Base-by-base conservation (phyloP, 1,140 invertebrate species). In the Eubasilissa regina region DNA sequence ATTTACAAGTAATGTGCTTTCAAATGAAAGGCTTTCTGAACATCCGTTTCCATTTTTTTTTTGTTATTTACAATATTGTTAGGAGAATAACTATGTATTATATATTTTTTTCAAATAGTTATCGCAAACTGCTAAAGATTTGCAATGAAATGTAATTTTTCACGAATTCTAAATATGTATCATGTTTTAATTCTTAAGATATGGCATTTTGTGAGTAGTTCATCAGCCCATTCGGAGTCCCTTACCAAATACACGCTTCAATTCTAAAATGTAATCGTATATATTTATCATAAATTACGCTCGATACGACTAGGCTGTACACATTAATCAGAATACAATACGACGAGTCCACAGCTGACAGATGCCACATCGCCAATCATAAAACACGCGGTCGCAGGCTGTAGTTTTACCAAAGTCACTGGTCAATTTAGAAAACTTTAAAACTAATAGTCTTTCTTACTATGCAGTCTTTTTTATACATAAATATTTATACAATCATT, bases 291-390 rank as follows among this genome's bases (percentile, higher is more conserved):
- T 75, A 82, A 80, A 70, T 77, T 78, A 82, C 25, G 60, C 72
- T 75, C 51, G 70, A 80, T 80, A 82, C 75, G 81, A 82, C 81
- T 82, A 82, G 81, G 76, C 75, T 82, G 81, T 82, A 82, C 81
- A 80, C 56, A 47, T 58, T 78, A 43, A 77, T 53, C 56, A 77
- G 51, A 66, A 35, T 77, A 56, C 74, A 48, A 44, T 75, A 78
- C 64, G n/a, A 21, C 15, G 45, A 70, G 64, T 48, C 35, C 44
- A 75, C 44, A 60, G 12, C 44, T 53, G 44, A 78, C 76, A 78
- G 44, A 44, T 70, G 66, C 48, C 58, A 77, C 66, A 58, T 48
- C 45, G 51, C 53, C 64, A 58, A 58, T 68, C 43, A 78, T 60
- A 70, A 66, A 70, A 72, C 43, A 78, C 55, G 73, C 64, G 72